Evolutionary conservation across 2,888 invertebrate genomes (phyloP).

Genomic region (Chamaedrilus cognettii): DNA sequence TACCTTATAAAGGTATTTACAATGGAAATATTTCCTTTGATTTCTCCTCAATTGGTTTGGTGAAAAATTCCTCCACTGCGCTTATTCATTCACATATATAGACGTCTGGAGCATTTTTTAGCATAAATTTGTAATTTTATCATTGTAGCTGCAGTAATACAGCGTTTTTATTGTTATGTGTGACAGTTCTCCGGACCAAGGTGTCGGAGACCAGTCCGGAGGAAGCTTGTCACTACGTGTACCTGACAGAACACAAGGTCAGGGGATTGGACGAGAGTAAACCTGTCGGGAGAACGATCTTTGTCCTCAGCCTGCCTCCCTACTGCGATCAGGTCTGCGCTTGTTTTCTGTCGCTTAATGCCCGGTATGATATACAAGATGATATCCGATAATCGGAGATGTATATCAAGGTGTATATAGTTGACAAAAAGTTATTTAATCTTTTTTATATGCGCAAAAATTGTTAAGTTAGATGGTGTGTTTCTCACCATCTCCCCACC

Average conservation of each 20-base stretch:
- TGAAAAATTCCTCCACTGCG: too few species aligned
- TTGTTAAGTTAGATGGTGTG: too few species aligned
- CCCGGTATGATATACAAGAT: not conserved
- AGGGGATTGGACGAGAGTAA: not conserved
- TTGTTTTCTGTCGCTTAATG: not conserved
- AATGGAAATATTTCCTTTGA: too few species aligned
- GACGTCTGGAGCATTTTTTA: too few species aligned
- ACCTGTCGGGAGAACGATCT: not conserved
- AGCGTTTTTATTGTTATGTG: too few species aligned
- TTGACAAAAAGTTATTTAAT: not conserved
- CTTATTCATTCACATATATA: too few species aligned
- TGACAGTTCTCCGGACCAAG: not conserved
- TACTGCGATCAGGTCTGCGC: not conserved
- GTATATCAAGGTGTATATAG: not conserved
- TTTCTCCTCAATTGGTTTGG: too few species aligned
- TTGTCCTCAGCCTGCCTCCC: not conserved
- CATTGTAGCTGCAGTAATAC: too few species aligned
- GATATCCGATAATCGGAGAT: not conserved
- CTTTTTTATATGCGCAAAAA: not conserved
- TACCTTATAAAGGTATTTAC: too few species aligned
- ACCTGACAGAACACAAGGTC: not conserved
- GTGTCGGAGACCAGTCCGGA: not conserved
- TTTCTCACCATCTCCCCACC: too few species aligned
- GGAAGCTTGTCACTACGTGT: not conserved
- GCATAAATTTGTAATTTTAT: too few species aligned